phyloP scores from a whole-genome alignment of 1,140 invertebrate genomes.

The Tetramorium parvispinum region DNA sequence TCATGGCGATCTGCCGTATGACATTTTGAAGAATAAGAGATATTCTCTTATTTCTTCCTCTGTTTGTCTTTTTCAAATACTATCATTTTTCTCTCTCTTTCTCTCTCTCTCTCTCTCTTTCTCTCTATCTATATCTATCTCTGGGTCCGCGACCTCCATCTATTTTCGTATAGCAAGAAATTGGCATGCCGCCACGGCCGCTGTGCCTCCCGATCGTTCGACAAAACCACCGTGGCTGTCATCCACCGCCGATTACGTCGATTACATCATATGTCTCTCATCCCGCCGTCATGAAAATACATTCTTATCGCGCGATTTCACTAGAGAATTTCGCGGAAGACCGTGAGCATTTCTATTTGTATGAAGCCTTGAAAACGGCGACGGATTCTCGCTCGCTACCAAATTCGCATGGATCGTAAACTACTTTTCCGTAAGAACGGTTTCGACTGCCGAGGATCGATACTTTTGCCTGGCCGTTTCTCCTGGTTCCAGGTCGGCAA shows the following conservation, averaged over 20 bases:
- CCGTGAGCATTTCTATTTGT: conserved; percentile 43
- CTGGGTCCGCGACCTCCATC: conserved; percentile 79
- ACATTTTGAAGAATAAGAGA: conserved; percentile 59
- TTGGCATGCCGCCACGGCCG: conserved; percentile 78
- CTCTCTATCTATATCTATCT: conserved; percentile 26
- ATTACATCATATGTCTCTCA: conserved; percentile 70
- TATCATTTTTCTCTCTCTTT: not conserved
- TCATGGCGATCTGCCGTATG: conserved; percentile 64
- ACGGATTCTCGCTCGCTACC: not conserved
- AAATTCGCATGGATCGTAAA: conserved; percentile 33
- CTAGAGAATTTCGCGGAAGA: conserved; percentile 5
- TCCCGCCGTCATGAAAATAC: conserved; percentile 50
- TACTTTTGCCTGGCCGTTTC: conserved; percentile 17
- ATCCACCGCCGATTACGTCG: conserved; percentile 72
- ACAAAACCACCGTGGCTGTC: conserved; percentile 70
- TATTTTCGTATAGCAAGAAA: conserved; percentile 81
- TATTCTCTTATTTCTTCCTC: conserved; percentile 1
- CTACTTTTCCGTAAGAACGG: conserved; percentile 38
- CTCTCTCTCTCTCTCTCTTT: not conserved
- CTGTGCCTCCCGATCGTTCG: conserved; percentile 65
- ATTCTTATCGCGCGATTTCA: conserved; percentile 18
- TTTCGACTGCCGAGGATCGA: conserved; percentile 34
- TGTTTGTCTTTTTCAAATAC: not conserved
- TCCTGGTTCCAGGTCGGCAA: conserved; percentile 33
- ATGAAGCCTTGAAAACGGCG: not conserved